Conservation (phyloP, 2,888 invertebrate species). For the Onthophagus sagittarius region DNA sequence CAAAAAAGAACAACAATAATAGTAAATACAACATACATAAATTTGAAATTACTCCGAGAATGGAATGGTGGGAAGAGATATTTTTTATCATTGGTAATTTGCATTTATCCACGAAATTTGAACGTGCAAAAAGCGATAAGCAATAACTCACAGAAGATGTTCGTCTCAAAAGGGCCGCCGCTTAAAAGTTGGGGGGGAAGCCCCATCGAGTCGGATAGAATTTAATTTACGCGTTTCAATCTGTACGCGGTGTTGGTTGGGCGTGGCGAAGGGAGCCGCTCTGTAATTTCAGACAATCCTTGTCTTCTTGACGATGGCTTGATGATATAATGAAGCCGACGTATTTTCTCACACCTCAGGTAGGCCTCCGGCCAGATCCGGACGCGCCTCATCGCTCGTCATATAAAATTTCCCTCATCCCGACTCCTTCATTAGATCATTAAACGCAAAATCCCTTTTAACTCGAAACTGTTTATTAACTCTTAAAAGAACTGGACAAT, state of each 20-base stretch:
- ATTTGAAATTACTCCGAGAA: background rate
- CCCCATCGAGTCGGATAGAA: slow-evolving; percentile 17
- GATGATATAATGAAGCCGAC: slow-evolving; percentile 51
- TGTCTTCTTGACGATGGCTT: slow-evolving; percentile 50
- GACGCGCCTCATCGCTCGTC: background rate
- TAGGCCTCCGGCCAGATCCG: background rate
- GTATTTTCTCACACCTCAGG: slow-evolving; percentile 51
- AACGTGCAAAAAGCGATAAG: background rate
- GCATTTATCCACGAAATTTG: background rate
- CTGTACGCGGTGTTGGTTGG: slow-evolving; percentile 34
- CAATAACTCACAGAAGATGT: background rate
- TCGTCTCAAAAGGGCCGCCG: background rate
- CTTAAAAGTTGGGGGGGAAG: background rate
- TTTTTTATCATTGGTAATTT: background rate
- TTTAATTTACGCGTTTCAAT: slow-evolving; percentile 42
- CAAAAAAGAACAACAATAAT: background rate
- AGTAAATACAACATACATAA: background rate
- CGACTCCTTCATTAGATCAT: too few relatives aligned
- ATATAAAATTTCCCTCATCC: background rate
- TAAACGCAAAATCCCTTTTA: too few relatives aligned
- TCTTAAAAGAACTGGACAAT: too few relatives aligned
- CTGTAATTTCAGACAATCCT: slow-evolving; percentile 51
- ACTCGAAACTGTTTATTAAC: too few relatives aligned
- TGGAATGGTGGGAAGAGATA: background rate
- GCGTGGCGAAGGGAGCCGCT: slow-evolving; percentile 45